Evolutionary conservation across 2,113 vertebrate genomes (phyloP).

Genomic region (Aleadryas rufinucha): DNA sequence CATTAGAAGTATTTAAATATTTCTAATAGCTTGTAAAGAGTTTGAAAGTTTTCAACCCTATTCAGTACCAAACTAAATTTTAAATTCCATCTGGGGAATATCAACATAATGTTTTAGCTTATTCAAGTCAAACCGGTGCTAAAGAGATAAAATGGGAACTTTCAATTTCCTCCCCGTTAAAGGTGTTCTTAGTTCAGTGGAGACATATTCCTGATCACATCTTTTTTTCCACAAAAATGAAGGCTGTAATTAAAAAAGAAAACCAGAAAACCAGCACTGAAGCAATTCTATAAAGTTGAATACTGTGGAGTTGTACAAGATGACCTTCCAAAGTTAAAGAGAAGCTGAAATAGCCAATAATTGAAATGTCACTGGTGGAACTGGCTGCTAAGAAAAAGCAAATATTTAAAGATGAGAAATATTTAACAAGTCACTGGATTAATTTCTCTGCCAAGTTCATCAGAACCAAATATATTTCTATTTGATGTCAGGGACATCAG

Average conservation of each 20-base stretch:
- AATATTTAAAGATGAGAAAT: slow-evolving; percentile 65
- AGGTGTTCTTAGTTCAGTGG: background rate
- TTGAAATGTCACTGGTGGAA: slow-evolving; percentile 57
- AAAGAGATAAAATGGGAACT: background rate
- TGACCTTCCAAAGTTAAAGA: slow-evolving; percentile 24
- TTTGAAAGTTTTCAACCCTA: background rate
- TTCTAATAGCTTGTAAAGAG: background rate
- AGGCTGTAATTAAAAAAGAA: background rate
- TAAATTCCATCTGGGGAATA: background rate
- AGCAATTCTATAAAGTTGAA: background rate
- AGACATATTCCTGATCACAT: background rate
- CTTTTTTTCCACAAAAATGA: background rate
- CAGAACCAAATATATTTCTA: slow-evolving; percentile 43
- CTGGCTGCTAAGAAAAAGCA: slow-evolving; percentile 36
- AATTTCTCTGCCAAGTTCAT: slow-evolving; percentile 65
- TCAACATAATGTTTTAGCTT: background rate
- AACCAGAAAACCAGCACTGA: background rate
- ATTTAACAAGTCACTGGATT: slow-evolving; percentile 60
- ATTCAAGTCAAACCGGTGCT: background rate
- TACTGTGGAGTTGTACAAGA: background rate
- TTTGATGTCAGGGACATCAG: slow-evolving; percentile 25
- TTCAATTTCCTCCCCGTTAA: background rate
- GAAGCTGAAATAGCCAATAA: slow-evolving; percentile 43
- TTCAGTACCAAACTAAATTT: background rate
- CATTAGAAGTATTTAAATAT: background rate